Conservation (phyloP, 2,113 vertebrate species). For the Pithys albifrons region DNA sequence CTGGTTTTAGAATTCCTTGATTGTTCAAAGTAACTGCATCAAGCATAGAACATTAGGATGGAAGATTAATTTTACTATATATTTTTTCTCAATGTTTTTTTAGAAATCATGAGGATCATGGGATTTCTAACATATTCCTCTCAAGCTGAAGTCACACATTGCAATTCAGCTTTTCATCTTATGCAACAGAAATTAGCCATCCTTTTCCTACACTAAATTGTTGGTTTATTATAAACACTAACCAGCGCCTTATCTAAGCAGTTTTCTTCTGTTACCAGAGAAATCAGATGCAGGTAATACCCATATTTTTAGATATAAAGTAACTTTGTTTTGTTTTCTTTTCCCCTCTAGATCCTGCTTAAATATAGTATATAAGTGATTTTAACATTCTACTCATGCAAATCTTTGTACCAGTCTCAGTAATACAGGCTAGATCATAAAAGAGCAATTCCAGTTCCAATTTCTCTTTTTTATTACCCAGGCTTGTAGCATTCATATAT, state of each 20-base stretch:
- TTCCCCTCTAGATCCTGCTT: not conserved
- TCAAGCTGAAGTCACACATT: not conserved
- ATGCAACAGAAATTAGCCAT: not conserved
- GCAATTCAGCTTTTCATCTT: not conserved
- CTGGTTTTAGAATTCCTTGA: not conserved
- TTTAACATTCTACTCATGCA: conserved; percentile 19
- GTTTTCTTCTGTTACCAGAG: not conserved
- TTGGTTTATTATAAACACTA: not conserved
- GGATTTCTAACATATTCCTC: not conserved
- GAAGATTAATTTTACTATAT: not conserved
- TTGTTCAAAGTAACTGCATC: not conserved
- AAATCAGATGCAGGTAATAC: not conserved
- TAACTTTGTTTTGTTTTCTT: not conserved
- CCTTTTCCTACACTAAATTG: not conserved
- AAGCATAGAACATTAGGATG: not conserved
- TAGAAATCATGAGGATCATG: not conserved
- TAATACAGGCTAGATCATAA: not conserved
- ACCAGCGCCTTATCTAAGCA: not conserved
- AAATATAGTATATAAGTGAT: not conserved
- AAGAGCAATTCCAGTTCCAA: conserved; percentile 25
- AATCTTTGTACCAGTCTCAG: not conserved
- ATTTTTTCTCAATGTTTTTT: not conserved
- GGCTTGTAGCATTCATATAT: not conserved
- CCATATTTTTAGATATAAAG: not conserved
- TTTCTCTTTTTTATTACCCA: conserved; percentile 44